Conservation (phyloP, 37 sponge, comb jelly and placozoan species). For the Spongilla lacustris region DNA sequence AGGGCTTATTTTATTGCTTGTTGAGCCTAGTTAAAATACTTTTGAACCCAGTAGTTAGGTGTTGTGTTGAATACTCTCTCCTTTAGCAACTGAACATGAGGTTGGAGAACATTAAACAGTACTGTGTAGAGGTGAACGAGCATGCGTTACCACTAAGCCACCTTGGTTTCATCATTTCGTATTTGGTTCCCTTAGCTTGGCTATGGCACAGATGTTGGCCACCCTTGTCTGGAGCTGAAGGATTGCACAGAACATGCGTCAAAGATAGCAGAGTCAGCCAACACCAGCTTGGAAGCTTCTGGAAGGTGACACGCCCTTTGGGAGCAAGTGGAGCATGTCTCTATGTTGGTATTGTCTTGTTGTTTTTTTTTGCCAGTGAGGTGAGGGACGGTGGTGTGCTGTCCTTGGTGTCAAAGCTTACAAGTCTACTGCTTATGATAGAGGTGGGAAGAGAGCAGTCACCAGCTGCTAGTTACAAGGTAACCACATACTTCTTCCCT, state of each 20-base stretch:
- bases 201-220: constrained; percentile 34
- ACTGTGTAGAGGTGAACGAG: constrained; percentile 14
- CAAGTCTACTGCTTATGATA: constrained; percentile 69
- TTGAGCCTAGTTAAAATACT: too few species aligned
- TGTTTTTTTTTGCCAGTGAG: constrained; percentile 32
- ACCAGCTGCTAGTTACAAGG: not conserved
- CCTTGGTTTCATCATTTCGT: not conserved
- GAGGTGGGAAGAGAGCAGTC: constrained; percentile 41
- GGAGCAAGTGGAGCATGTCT: not conserved
- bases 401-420: constrained; percentile 49
- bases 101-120: constrained; percentile 47
- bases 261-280: constrained; percentile 46
- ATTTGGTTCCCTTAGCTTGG: constrained; percentile 37
- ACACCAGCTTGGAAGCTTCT: constrained; percentile 41
- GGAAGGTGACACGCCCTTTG: constrained; percentile 35
- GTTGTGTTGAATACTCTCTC: too few species aligned
- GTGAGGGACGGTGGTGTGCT: constrained; percentile 50
- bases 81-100: constrained; percentile 55
- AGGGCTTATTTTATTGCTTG: too few species aligned
- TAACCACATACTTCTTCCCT: too few species aligned
- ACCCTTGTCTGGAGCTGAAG: not conserved
- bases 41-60: too few species aligned
- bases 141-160: not conserved
- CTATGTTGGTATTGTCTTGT: too few species aligned
- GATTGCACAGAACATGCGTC: constrained; percentile 37